phyloP scores from a whole-genome alignment of 2,888 invertebrate species.

The Merodon equestris region DNA sequence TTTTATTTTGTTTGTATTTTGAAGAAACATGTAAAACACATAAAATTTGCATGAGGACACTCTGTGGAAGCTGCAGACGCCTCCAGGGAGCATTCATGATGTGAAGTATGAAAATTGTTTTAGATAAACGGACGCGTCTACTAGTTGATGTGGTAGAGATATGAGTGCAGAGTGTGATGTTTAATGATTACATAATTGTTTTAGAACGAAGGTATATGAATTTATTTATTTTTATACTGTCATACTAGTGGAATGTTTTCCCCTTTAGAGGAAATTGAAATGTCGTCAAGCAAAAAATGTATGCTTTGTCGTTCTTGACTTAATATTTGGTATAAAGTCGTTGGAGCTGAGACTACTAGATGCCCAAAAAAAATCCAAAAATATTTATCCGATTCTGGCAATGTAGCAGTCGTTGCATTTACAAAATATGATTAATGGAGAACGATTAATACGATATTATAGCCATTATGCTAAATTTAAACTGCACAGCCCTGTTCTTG shows the following conservation, averaged over 20 bases:
- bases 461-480: no score
- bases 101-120: slow-evolving; percentile 77
- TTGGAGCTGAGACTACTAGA: no score
- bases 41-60: slow-evolving; percentile 78
- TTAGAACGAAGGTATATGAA: slow-evolving; percentile 65
- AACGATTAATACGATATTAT: no score
- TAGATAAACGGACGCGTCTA: slow-evolving; percentile 75
- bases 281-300: slow-evolving; percentile 5
- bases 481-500: no score
- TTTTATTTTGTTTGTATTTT: slow-evolving; percentile 40
- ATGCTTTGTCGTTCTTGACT: no score
- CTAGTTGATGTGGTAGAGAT: slow-evolving; percentile 72
- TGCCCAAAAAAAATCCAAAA: no score
- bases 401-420: no score
- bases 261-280: slow-evolving; percentile 45
- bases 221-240: slow-evolving; percentile 13
- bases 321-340: no score
- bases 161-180: slow-evolving; percentile 66
- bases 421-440: no score
- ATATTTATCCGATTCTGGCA: no score
- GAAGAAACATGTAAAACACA: slow-evolving; percentile 69
- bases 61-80: slow-evolving; percentile 57
- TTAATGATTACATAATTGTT: slow-evolving; percentile 75
- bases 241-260: neutral
- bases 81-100: slow-evolving; percentile 68